phyloP scores from a whole-genome alignment of 2,888 invertebrate genomes.

The Lasioglossum pauxillum region DNA sequence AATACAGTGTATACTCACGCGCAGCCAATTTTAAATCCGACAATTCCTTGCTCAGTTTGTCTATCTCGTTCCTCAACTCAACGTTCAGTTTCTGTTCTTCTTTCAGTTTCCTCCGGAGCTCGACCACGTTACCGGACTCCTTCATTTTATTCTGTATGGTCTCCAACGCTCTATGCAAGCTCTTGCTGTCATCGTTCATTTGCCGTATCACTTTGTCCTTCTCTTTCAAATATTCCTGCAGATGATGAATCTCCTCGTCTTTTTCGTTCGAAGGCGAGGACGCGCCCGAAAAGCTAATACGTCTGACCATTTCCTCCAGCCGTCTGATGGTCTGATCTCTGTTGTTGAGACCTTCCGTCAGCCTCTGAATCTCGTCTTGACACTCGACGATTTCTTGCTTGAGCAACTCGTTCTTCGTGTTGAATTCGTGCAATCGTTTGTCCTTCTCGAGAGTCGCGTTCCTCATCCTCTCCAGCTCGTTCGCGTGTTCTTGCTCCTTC shows the following conservation, averaged over 20 bases:
- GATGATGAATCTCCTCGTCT: slow-evolving; percentile 86
- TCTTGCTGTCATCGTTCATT: slow-evolving; percentile 87
- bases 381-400: slow-evolving; percentile 72
- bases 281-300: slow-evolving; percentile 73
- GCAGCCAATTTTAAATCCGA: slow-evolving; percentile 62
- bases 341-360: slow-evolving; percentile 78
- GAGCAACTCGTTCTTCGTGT: slow-evolving; percentile 83
- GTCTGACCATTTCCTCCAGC: slow-evolving; percentile 79
- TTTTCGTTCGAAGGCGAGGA: slow-evolving; percentile 77
- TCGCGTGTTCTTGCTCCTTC: slow-evolving; percentile 85
- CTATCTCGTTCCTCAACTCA: slow-evolving; percentile 80
- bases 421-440: slow-evolving; percentile 82
- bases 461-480: slow-evolving; percentile 85
- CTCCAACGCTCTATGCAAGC: slow-evolving; percentile 85
- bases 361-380: slow-evolving; percentile 75
- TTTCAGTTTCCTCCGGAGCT: slow-evolving; percentile 86
- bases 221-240: slow-evolving; percentile 87
- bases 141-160: slow-evolving; percentile 86
- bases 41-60: slow-evolving; percentile 79
- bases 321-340: slow-evolving; percentile 78
- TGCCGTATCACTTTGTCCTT: slow-evolving; percentile 87
- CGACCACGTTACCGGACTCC: slow-evolving; percentile 87
- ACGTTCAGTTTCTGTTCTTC: slow-evolving; percentile 85
- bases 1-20: background rate
- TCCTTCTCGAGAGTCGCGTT: slow-evolving; percentile 81